Conservation (phyloP, 2,113 vertebrate genomes). For the Calidris pygmaea region DNA sequence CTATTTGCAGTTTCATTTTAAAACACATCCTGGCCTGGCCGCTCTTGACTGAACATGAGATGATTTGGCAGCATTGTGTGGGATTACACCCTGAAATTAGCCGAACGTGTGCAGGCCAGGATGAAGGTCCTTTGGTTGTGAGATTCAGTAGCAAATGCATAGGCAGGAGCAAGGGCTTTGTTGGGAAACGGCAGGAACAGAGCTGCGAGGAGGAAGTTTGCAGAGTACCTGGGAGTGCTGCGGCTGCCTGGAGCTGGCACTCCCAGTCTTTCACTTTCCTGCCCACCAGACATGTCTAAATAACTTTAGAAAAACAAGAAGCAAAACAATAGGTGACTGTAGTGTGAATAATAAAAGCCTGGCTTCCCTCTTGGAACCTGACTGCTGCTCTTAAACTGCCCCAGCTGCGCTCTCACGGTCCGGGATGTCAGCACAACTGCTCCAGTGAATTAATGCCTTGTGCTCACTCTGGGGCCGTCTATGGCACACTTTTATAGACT, state of each 20-base stretch:
- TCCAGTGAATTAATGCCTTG: constrained; percentile 61
- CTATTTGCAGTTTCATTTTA: not conserved
- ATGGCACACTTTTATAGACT: constrained; percentile 23
- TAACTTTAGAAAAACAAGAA: constrained; percentile 75
- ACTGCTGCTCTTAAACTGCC: constrained; percentile 58
- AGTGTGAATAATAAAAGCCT: constrained; percentile 61
- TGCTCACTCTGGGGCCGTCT: not conserved
- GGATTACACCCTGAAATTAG: constrained; percentile 3
- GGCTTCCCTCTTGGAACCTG: constrained; percentile 62
- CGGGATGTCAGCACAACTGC: constrained; percentile 58
- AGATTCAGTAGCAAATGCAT: not conserved
- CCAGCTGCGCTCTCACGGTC: constrained; percentile 71
- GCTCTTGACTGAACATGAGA: not conserved
- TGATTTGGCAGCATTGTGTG: not conserved
- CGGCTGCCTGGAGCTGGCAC: constrained; percentile 12
- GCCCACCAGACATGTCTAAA: constrained; percentile 66
- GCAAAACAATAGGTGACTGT: constrained; percentile 73
- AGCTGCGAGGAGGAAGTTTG: not conserved
- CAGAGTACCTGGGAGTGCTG: not conserved
- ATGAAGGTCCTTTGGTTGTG: not conserved
- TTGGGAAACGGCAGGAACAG: not conserved
- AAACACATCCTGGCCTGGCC: not conserved
- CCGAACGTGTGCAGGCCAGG: not conserved
- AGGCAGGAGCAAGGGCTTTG: not conserved
- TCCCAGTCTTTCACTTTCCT: constrained; percentile 61